Evolutionary conservation across 2,888 invertebrate species (phyloP), one percentile per base, ranked within the genome.

Genomic region (Blomia tropicalis): DNA sequence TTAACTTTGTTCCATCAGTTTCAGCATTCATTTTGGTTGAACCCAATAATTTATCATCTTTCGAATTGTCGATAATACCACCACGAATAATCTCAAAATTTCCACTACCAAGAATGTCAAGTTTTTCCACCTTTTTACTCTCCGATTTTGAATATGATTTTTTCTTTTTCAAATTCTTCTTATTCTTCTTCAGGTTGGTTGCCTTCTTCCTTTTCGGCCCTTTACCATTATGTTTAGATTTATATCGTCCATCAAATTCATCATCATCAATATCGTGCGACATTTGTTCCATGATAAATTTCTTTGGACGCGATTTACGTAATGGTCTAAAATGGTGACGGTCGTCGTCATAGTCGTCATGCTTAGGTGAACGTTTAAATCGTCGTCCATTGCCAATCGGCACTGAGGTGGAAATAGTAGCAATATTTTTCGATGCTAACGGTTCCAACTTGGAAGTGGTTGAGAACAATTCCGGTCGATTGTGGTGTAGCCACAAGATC

Each of bases 41-140:
- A n/a, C 2, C 17, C n/a, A 23, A 7, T 47, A 5, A 5, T 19
- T 54, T 5, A 11, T 54, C 25, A 19, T 54, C 19, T 7, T 19
- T 23, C 4, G 54, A 4, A 14, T 56, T 56, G 29, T 56, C 56
- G 1, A 56, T 2, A 2, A 56, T 56, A 4, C 56, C 56, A 36
- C 56, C 56, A 36, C 56, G 56, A 5, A 56, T 56, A 22, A 56
- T 36, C 29, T 56, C 56, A 56, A 56, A 56, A 25, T 56, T 56
- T 2, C 56, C 56, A 56, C 56, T 56, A 25, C 56, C 56, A 11
- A 56, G 29, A 5, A 56, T 56, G 23, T 56, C 56, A 56, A 19
- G 29, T 25, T 47, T 47, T 25, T 47, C 47, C 17, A 47, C 19
- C 17, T 25, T 19, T 47, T 47, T 47, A 25, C 47, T 47, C 22